Conservation (phyloP, 1,140 invertebrate genomes). For the Bilobella aurantiaca region DNA sequence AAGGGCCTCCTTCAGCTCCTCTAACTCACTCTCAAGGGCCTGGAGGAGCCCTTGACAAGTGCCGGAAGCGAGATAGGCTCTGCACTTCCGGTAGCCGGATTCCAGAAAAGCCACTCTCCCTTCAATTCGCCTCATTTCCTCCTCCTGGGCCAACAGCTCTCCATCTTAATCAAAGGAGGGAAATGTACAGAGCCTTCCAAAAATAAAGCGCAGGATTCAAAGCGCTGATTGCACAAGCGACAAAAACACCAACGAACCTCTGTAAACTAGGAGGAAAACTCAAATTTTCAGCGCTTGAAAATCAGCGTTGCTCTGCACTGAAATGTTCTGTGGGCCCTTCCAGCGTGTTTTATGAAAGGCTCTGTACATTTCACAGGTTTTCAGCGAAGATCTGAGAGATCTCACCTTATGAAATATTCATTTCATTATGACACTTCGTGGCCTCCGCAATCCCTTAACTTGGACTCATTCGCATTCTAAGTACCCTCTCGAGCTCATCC, state of each 20-base stretch:
- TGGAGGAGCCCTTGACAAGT: not conserved
- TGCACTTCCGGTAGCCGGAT: conserved; percentile 11
- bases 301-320: too few species aligned
- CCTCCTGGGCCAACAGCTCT: conserved; percentile 22
- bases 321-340: too few species aligned
- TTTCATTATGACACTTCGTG: not conserved
- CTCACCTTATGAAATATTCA: conserved; percentile 8
- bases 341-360: not conserved
- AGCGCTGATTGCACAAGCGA: too few species aligned
- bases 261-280: too few species aligned
- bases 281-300: too few species aligned
- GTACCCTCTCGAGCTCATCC: not conserved
- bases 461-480: not conserved
- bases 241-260: too few species aligned
- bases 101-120: conserved; percentile 19
- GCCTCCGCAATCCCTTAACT: not conserved
- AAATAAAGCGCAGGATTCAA: too few species aligned
- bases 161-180: not conserved
- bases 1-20: conserved; percentile 29
- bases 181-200: too few species aligned
- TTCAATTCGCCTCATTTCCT: conserved; percentile 26
- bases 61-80: conserved; percentile 3
- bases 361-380: not conserved
- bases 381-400: not conserved
- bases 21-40: conserved; percentile 18